A percentile compares a stretch with the other conserved stretches of the same genome.
Evolutionary conservation across 2,113 vertebrate species (phyloP).

Genomic region (Xyliphius kryptos): DNA sequence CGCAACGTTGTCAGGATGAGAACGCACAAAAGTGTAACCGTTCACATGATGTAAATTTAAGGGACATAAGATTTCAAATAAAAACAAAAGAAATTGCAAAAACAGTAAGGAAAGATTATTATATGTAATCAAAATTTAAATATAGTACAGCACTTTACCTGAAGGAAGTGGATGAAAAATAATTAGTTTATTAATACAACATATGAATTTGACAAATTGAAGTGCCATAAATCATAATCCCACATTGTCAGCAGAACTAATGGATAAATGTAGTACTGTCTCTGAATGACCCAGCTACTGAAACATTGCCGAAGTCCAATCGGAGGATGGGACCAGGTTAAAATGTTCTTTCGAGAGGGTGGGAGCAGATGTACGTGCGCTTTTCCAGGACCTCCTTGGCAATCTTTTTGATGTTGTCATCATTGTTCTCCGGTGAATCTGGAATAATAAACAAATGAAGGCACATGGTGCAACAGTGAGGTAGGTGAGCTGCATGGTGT

Average conservation of each 20-base stretch:
- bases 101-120: no score
- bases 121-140: not conserved
- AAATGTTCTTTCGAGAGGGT: conserved; percentile 81
- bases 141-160: no score
- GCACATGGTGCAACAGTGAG: conserved; percentile 7
- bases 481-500: conserved; percentile 7
- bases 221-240: no score
- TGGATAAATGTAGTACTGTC: conserved; percentile 5
- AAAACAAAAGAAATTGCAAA: no score
- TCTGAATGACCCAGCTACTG: no score
- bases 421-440: conserved; percentile 85
- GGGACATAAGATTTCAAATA: no score
- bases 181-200: no score
- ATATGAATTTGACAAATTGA: no score
- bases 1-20: conserved; percentile 32
- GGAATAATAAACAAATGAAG: conserved; percentile 22
- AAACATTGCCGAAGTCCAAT: no score
- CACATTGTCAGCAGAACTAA: no score
- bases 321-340: conserved; percentile 49
- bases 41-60: not conserved
- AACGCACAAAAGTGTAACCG: conserved; percentile 19
- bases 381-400: conserved; percentile 78
- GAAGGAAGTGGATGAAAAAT: no score
- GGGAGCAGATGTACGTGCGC: conserved; percentile 77
- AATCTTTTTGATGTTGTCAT: conserved; percentile 83